Conservation (phyloP, 2,113 vertebrate genomes). For the Cebidichthys violaceus region DNA sequence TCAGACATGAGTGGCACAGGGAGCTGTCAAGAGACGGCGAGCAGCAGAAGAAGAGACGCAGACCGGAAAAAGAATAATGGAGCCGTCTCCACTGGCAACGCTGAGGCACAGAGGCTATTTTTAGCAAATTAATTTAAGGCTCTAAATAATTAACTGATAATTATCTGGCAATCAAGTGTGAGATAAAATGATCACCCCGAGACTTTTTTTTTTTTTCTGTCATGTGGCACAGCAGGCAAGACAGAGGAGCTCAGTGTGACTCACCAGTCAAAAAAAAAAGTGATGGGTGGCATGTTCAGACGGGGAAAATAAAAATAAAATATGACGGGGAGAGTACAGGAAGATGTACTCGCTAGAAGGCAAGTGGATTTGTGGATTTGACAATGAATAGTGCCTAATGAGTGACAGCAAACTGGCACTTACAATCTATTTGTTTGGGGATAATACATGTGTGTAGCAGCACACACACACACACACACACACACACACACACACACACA, state of each 20-base stretch:
- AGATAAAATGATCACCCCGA: slow-evolving; percentile 83
- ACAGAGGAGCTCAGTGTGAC: slow-evolving; percentile 67
- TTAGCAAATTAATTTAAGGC: slow-evolving; percentile 87
- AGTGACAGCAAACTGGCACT: slow-evolving; percentile 78
- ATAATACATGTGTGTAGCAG: slow-evolving; percentile 51
- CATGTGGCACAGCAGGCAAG: slow-evolving; percentile 63
- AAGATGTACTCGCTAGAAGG: slow-evolving; percentile 62
- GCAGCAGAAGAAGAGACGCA: slow-evolving; percentile 26
- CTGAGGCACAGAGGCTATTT: slow-evolving; percentile 81
- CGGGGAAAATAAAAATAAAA: slow-evolving; percentile 32
- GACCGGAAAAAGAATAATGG: slow-evolving; percentile 67
- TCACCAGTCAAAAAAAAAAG: slow-evolving; percentile 68
- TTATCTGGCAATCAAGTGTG: slow-evolving; percentile 87
- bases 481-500: neutral
- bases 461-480: neutral
- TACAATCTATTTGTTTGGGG: slow-evolving; percentile 70
- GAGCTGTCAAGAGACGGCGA: slow-evolving; percentile 46
- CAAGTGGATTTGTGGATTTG: slow-evolving; percentile 64
- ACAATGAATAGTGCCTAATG: slow-evolving; percentile 76
- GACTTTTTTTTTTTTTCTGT: slow-evolving; percentile 77
- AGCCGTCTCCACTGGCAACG: slow-evolving; percentile 79
- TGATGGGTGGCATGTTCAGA: slow-evolving; percentile 44
- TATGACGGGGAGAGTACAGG: slow-evolving; percentile 60
- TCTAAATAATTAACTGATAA: slow-evolving; percentile 90
- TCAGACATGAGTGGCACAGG: slow-evolving; percentile 69